Evolutionary conservation across 2,888 invertebrate species (phyloP), one percentile per base, ranked within the genome.

Genomic region (Ctena decussata): DNA sequence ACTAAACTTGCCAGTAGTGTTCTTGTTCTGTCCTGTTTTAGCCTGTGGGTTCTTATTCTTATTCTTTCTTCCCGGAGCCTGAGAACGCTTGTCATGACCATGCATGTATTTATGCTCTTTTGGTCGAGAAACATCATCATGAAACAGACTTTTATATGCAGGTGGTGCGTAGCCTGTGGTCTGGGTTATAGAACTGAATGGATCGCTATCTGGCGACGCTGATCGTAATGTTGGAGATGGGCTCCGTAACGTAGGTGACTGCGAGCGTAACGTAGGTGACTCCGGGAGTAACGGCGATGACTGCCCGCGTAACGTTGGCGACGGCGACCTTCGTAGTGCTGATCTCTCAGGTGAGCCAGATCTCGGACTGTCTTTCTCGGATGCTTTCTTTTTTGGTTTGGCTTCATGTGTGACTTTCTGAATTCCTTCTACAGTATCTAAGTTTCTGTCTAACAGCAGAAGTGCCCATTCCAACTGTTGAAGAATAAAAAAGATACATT

Each of bases 391-490:
- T 6, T 71, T 24, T 12, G 8, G 24, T 44, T 24, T n/a, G 1
- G 2, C 21, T 44, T 18, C 37, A 32, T 6, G 65, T 69, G 39
- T 24, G 37, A 18, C 1, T 53, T 44, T 27, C 27, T n/a, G 21
- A 35, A 21, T 21, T 12, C 57, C 44, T 18, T 46, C 24, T 32
- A 72, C 72, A 72, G 72, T 60, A 30, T 79, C 77, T 35, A 87
- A n/a, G 24, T 69, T 49, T 15, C 35, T 82, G 53, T 87, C 80
- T n/a, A 87, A 69, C 35, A 82, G 82, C 15, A 85, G 80, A 18
- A 84, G 46, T 2, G 87, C 84, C 87, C 87, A 87, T 72, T 87
- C 87, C n/a, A 87, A 46, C 87, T 87, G 74, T 12, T 77, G 70
- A 5, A 37, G 32, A 32, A 65, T 27, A 44, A 6, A 65, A 27